phyloP scores from a whole-genome alignment of 2,888 invertebrate species.

The Onchidella celtica region DNA sequence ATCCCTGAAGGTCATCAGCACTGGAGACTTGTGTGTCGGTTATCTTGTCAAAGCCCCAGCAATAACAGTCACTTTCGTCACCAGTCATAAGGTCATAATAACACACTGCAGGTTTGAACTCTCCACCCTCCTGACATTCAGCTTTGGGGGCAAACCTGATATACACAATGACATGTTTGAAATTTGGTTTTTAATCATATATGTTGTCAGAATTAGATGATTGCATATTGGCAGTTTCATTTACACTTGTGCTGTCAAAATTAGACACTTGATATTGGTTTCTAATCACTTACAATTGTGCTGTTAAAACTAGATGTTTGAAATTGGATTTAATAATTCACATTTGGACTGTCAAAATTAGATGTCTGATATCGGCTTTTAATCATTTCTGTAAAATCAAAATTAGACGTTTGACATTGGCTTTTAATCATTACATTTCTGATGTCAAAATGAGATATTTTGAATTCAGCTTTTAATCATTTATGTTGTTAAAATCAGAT shows the following conservation, averaged over 20 bases:
- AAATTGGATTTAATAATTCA: too few relatives aligned
- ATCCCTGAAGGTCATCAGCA: slow-evolving; percentile 11
- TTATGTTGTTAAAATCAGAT: too few relatives aligned
- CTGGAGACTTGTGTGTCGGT: neutral
- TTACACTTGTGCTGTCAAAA: neutral
- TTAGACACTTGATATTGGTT: too few relatives aligned
- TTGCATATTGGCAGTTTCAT: neutral
- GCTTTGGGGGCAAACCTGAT: slow-evolving; percentile 17
- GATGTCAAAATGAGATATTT: too few relatives aligned
- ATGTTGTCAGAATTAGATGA: neutral
- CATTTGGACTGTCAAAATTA: too few relatives aligned
- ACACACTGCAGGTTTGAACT: slow-evolving; percentile 35
- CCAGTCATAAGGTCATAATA: slow-evolving; percentile 24
- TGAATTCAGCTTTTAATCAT: too few relatives aligned
- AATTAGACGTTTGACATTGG: too few relatives aligned
- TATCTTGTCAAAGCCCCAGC: slow-evolving; percentile 25
- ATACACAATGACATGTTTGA: neutral
- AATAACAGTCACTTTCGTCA: slow-evolving; percentile 35
- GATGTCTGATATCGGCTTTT: too few relatives aligned
- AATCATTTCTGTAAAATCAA: too few relatives aligned
- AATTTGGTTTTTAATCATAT: neutral
- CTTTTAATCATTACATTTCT: too few relatives aligned
- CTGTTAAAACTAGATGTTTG: too few relatives aligned
- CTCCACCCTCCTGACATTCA: slow-evolving; percentile 27
- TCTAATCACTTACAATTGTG: too few relatives aligned